Conservation (phyloP, 1,140 invertebrate genomes). For the Heliconius eleuchia region DNA sequence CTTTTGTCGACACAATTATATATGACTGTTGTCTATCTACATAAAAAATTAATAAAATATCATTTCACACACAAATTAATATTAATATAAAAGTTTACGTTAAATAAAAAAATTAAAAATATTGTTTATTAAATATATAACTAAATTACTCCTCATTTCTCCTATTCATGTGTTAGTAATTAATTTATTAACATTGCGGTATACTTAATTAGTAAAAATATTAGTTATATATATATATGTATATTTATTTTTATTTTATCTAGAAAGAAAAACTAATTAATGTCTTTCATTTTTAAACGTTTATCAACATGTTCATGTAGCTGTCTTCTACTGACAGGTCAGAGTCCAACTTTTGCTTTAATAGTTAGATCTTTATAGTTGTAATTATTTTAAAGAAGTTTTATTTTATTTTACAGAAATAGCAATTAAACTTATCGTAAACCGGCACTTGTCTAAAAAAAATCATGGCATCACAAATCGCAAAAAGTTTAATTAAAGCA, state of each 20-base stretch:
- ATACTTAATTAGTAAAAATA: no score
- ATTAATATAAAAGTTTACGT: no score
- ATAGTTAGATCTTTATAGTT: slow-evolving; percentile 39
- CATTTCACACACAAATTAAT: no score
- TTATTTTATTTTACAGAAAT: slow-evolving; percentile 20
- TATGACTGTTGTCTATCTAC: background rate
- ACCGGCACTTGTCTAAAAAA: slow-evolving; percentile 6
- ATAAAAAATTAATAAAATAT: no score
- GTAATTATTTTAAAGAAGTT: slow-evolving; percentile 14
- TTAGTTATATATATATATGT: no score
- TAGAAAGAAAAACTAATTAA: no score
- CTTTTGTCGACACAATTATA: background rate
- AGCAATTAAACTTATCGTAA: slow-evolving; percentile 14
- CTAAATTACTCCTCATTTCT: no score
- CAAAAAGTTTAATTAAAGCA: slow-evolving; percentile 66
- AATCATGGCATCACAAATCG: slow-evolving; percentile 70
- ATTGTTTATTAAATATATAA: no score
- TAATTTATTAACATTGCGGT: no score
- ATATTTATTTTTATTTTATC: no score
- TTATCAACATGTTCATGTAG: background rate
- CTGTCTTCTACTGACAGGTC: slow-evolving; percentile 53
- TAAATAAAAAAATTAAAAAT: no score
- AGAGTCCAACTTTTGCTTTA: slow-evolving; percentile 68
- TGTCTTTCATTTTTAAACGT: background rate
- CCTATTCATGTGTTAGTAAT: no score